These are phyloP conservation scores for Myopa testacea DNA, from an alignment of 2,888 invertebrate genomes.

Conservation along the genomic window DNA sequence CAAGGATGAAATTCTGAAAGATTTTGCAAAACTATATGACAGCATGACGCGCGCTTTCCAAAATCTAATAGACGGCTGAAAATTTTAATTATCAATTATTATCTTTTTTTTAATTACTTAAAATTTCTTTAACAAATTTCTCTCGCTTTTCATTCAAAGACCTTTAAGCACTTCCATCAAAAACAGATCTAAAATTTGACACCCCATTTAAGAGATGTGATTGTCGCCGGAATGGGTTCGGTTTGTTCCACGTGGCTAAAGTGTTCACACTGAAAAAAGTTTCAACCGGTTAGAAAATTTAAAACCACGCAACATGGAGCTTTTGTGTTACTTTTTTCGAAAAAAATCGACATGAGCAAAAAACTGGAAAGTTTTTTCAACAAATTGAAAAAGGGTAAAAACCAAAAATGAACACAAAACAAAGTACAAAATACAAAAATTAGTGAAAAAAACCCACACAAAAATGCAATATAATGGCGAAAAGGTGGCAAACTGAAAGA, in stretches of 20 bases:
- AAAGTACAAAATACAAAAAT: neutral
- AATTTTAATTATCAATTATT: neutral
- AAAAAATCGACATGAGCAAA: slow-evolving; percentile 15
- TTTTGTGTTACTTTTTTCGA: neutral
- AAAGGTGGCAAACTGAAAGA: no score
- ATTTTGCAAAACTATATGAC: slow-evolving; percentile 95
- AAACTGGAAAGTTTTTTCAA: neutral
- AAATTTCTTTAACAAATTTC: slow-evolving; percentile 8
- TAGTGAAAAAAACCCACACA: no score
- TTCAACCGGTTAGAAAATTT: neutral
- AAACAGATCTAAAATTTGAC: neutral
- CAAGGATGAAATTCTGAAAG: slow-evolving; percentile 94
- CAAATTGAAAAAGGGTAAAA: slow-evolving; percentile 12
- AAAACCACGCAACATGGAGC: neutral
- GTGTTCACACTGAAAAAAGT: neutral
- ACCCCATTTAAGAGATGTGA: neutral
- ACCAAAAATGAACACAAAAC: neutral
- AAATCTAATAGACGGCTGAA: slow-evolving; percentile 81
- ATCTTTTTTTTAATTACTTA: neutral
- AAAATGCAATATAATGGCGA: no score
- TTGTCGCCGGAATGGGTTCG: no score
- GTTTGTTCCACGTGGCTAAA: neutral
- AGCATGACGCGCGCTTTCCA: slow-evolving; percentile 97
- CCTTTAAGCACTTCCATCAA: neutral
- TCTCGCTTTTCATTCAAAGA: slow-evolving; percentile 29